Conservation (phyloP, 2,113 vertebrate species). For the Rana temporaria region DNA sequence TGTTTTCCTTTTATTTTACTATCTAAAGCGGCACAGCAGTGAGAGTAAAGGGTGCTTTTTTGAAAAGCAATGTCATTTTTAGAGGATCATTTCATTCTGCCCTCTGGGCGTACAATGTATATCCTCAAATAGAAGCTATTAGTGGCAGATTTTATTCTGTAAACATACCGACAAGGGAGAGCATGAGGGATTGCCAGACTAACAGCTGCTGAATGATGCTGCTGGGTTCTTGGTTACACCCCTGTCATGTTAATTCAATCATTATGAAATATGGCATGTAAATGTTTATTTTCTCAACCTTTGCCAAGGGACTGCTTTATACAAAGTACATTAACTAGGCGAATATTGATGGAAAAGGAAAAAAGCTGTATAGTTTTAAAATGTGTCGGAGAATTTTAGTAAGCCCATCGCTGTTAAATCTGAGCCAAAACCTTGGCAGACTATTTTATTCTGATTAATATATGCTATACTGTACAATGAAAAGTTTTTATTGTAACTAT, state of each 20-base stretch:
- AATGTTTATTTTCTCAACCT: background rate
- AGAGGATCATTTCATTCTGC: background rate
- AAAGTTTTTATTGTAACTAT: too few relatives aligned
- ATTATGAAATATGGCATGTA: background rate
- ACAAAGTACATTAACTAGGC: background rate
- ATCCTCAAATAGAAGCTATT: conserved; percentile 9
- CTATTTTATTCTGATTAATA: too few relatives aligned
- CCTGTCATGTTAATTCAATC: background rate
- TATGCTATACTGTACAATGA: too few relatives aligned
- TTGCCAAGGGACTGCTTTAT: background rate
- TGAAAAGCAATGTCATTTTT: background rate
- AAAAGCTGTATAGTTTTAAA: too few relatives aligned
- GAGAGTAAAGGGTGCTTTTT: background rate
- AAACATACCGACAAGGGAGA: background rate
- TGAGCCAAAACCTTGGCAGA: too few relatives aligned
- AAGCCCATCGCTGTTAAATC: too few relatives aligned
- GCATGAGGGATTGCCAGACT: background rate
- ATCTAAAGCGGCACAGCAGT: background rate
- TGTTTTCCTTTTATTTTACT: too few relatives aligned
- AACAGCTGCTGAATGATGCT: conserved; percentile 7
- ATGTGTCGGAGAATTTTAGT: too few relatives aligned
- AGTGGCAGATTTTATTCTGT: conserved; percentile 8
- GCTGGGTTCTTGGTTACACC: background rate
- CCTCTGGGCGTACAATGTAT: conserved; percentile 4
- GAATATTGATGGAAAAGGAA: too few relatives aligned